Evolutionary conservation across 1,140 invertebrate genomes (phyloP), one percentile per base, ranked within the genome.

Genomic region (Scaptomyza graminum): DNA sequence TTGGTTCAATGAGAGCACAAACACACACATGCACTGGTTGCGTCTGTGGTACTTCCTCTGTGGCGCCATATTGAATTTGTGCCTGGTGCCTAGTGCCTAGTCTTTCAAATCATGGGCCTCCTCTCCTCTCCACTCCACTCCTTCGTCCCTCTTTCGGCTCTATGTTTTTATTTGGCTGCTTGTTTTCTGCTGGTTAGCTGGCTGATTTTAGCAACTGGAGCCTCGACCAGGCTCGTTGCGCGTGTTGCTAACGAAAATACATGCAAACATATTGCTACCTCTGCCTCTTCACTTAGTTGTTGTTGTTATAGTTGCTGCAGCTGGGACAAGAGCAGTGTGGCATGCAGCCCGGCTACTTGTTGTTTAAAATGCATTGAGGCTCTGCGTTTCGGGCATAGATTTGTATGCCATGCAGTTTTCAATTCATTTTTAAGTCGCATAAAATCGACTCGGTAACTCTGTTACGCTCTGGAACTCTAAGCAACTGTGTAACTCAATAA

Each of bases 111-210:
- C 39, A 31, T 49, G 59, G 54, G 50, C 43, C 37, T 41, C 3
- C 4, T n/a, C 37, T 46, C 31, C 56, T 46, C 50, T 50, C 31
- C 5, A 6, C 28, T 28, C 31, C 31, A 9, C 31, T 34, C 8
- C 31, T 9, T 28, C 7, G 1, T 34, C 31, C 2, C 31, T 34
- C 31, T 34, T 57, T 43, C 51, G 28, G 41, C 22, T 41, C 57
- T 63, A 25, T 83, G 83, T 79, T 87, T 87, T 87, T 87, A 87
- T 87, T 87, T 88, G 84, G 72, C 79, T 65, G 79, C 79, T 87
- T 83, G 83, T 78, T 87, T 87, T 87, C 82, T 83, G 83, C 79
- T 88, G 79, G 82, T 88, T 87, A 88, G 82, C 79, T 70, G 65
- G 70, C 74, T 83, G 82, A 87, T 88, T 87, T 87, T 83, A 9